phyloP scores from a whole-genome alignment of 2,113 vertebrate species.

The Anser cygnoides region DNA sequence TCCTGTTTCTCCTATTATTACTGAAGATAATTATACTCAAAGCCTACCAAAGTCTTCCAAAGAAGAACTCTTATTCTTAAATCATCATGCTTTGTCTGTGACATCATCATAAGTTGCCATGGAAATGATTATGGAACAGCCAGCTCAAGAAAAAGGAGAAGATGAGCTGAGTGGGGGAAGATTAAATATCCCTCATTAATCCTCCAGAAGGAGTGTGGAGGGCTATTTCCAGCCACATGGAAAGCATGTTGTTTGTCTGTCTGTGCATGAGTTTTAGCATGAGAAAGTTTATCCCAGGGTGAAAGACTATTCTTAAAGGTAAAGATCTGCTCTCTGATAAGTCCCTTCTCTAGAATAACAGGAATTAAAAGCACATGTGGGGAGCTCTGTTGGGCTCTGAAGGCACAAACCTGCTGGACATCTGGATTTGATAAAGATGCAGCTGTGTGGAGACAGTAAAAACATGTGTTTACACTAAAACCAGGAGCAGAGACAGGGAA shows the following conservation, averaged over 20 bases:
- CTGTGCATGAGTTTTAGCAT: constrained; percentile 26
- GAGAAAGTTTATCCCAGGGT: constrained; percentile 48
- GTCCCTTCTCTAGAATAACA: constrained; percentile 33
- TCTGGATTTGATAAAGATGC: constrained; percentile 85
- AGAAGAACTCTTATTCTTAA: background rate
- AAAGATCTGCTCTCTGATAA: constrained; percentile 54
- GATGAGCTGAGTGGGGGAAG: background rate
- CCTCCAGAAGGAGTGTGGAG: background rate
- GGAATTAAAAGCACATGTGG: constrained; percentile 74
- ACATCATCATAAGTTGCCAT: constrained; percentile 14
- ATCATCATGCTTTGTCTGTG: background rate
- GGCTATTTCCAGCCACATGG: background rate
- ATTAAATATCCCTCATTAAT: background rate
- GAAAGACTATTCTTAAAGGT: constrained; percentile 49
- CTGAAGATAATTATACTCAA: constrained; percentile 2
- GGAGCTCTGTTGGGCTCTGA: constrained; percentile 27
- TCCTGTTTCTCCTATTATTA: constrained; percentile 19
- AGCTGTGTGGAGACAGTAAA: constrained; percentile 82
- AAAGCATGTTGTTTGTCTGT: constrained; percentile 3
- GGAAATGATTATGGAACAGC: constrained; percentile 17
- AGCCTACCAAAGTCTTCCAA: background rate
- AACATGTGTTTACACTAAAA: constrained; percentile 81
- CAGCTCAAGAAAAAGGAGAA: background rate
- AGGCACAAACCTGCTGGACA: constrained; percentile 77
- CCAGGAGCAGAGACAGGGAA: constrained; percentile 76